Base-by-base conservation (phyloP, 2,888 invertebrate species). In the Anoplius nigerrimus region DNA sequence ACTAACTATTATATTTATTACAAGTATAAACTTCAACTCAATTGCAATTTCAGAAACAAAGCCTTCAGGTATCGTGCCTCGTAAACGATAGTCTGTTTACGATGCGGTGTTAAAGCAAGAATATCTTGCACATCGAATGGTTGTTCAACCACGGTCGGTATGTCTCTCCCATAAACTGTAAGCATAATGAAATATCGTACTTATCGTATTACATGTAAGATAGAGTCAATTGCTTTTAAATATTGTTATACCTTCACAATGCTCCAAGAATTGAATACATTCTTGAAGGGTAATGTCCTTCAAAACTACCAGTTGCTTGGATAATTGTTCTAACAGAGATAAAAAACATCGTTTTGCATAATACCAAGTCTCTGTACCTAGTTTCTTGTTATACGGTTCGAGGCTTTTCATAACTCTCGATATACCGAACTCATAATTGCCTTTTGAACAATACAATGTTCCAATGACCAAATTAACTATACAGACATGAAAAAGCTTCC, bases 381-480 rank as follows among this genome's bases (percentile, higher is more conserved):
- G 91, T 86, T 98, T 96, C 89, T 96, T 96, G 85, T 95, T 95
- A 83, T 96, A 97, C 0, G 98, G 98, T 84, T 98, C 97, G 67
- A 99, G 89, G 46, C 98, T 98, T 89, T 99, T 98, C 85, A 99
- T 98, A 0, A 99, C 97, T 71, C 99, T 92, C 0, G 98, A 98
- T 81, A 99, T 95, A 0, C 99, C 99, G 89, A 99, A 99, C 89
- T 99, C 99, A 84, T 98, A 99, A 89, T 99, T 99, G 0, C 98
- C 98, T 89, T 99, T 99, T 1, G 98, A 97, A 87, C 99, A 99
- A 88, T 99, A 99, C 45, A 99, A 90, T 0, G 99, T 99, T 15
- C 99, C 99, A 75, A 99, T 99, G 0, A 99, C 99, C 60, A 99
- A 92, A 89, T 99, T 99, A 2, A 99, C 98, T 73, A 99, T 99